phyloP scores from a whole-genome alignment of 2,113 vertebrate genomes.

The Amazona guildingii region DNA sequence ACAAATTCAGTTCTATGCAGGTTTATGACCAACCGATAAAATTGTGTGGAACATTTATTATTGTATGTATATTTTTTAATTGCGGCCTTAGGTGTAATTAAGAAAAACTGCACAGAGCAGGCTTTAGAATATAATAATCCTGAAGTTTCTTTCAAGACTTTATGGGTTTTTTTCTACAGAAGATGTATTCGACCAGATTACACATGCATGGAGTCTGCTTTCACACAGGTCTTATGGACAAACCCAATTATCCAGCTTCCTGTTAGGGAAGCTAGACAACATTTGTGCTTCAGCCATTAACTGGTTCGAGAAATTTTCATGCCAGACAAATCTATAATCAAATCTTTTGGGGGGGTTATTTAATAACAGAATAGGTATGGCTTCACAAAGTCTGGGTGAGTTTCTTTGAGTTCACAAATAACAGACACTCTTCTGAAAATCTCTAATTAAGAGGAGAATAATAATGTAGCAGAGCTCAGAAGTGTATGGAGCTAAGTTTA shows the following conservation, averaged over 20 bases:
- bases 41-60: not conserved
- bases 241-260: constrained; percentile 31
- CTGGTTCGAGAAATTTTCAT: constrained; percentile 34
- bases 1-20: not conserved
- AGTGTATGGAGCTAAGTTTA: not conserved
- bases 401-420: not conserved
- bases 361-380: constrained; percentile 36
- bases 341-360: not conserved
- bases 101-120: not conserved
- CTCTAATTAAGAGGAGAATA: constrained; percentile 6
- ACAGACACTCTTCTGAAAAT: not conserved
- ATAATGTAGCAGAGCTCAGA: not conserved
- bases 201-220: constrained; percentile 10
- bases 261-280: constrained; percentile 9
- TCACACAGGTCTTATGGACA: constrained; percentile 25
- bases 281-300: constrained; percentile 34
- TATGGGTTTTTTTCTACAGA: not conserved
- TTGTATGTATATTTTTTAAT: not conserved
- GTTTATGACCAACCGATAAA: not conserved
- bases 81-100: not conserved
- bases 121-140: not conserved
- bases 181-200: not conserved
- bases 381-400: constrained; percentile 16
- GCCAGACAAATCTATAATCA: constrained; percentile 44
- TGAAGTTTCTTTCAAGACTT: not conserved